phyloP scores from a whole-genome alignment of 2,113 vertebrate genomes.

The Chloropsis hardwickii region DNA sequence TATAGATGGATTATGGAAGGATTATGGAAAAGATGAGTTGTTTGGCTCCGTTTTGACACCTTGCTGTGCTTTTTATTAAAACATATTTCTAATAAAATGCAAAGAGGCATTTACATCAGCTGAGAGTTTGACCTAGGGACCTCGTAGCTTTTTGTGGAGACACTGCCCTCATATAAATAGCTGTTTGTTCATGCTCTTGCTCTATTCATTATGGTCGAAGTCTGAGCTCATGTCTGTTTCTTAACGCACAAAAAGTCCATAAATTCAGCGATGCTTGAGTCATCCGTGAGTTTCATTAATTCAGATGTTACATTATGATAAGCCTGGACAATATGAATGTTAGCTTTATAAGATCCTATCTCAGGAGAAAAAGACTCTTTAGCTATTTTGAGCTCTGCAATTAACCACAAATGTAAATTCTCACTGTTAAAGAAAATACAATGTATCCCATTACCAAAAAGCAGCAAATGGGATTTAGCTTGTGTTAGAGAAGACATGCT shows the following conservation, averaged over 20 bases:
- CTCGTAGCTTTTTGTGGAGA: slow-evolving; percentile 50
- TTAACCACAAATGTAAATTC: slow-evolving; percentile 46
- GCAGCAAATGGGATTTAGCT: slow-evolving; percentile 44
- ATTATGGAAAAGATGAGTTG: background rate
- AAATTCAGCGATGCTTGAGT: slow-evolving; percentile 66
- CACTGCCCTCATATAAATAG: slow-evolving; percentile 67
- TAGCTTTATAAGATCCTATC: slow-evolving; percentile 59
- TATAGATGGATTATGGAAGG: background rate
- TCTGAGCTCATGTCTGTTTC: slow-evolving; percentile 81
- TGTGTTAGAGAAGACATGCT: slow-evolving; percentile 28
- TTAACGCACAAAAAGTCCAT: slow-evolving; percentile 66
- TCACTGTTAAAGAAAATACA: slow-evolving; percentile 37
- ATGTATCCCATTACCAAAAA: slow-evolving; percentile 39
- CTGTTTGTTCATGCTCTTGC: slow-evolving; percentile 58
- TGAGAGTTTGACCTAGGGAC: slow-evolving; percentile 60
- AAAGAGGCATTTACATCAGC: slow-evolving; percentile 60
- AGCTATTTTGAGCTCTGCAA: slow-evolving; percentile 33
- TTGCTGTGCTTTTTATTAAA: slow-evolving; percentile 24
- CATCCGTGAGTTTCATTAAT: slow-evolving; percentile 67
- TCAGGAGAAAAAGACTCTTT: background rate
- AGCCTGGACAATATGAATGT: slow-evolving; percentile 21
- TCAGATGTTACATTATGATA: slow-evolving; percentile 56
- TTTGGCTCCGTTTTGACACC: slow-evolving; percentile 4
- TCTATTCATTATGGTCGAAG: slow-evolving; percentile 64
- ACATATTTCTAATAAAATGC: slow-evolving; percentile 63